phyloP scores from a whole-genome alignment of 30 jellyfish, hydroid and myxozoan species.

The Aurelia aurita complex sp. Pacific region DNA sequence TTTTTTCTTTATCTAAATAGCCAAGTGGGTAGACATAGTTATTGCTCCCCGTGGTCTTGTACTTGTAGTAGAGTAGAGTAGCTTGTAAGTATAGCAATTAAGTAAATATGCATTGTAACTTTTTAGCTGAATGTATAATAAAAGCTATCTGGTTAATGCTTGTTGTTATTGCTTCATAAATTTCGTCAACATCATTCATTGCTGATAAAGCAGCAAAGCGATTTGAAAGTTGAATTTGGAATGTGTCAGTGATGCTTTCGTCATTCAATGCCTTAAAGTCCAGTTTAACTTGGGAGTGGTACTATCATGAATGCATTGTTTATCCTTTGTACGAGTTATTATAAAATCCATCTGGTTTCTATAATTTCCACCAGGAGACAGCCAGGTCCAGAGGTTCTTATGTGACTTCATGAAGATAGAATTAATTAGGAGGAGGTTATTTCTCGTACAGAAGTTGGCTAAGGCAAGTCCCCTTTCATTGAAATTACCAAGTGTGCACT shows the following conservation, averaged over 20 bases:
- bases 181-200: slow-evolving; percentile 18
- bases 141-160: slow-evolving; percentile 19
- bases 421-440: background rate
- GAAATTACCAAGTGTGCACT: background rate
- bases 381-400: slow-evolving; percentile 2
- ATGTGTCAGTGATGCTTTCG: slow-evolving; percentile 25
- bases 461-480: background rate
- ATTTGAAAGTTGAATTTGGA: slow-evolving; percentile 18
- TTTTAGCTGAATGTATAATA: no score
- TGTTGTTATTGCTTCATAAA: slow-evolving; percentile 24
- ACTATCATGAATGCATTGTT: background rate
- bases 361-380: background rate
- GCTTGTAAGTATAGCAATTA: no score
- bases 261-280: slow-evolving; percentile 27
- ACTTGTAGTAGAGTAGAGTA: no score
- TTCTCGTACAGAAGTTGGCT: background rate
- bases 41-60: no score
- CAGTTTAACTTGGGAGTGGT: slow-evolving; percentile 13
- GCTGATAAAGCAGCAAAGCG: slow-evolving; percentile 28
- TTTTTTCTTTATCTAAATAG: no score
- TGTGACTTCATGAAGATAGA: background rate
- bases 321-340: slow-evolving; percentile 10
- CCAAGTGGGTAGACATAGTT: no score
- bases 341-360: background rate
- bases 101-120: no score